Base-by-base conservation (phyloP, 2,113 vertebrate species). In the Procavia capensis region DNA sequence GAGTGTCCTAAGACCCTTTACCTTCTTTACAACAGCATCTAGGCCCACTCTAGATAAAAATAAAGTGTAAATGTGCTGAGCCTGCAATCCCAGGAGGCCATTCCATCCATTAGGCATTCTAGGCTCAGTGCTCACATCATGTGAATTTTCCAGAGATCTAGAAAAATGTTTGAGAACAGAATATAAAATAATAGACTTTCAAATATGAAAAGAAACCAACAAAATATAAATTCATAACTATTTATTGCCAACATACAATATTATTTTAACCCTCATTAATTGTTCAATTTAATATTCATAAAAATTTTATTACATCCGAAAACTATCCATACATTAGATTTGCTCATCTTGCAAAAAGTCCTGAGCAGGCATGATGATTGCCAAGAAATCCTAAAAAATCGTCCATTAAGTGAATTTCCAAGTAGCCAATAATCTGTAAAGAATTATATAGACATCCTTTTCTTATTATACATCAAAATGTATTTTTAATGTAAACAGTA, bases 321-420 rank as follows among this genome's bases (percentile, higher is more conserved):
- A 91, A 76, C 39, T 63, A 74, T 93, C 63, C 91, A 34, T 45
- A 88, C 43, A 19, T 85, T 45, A 64, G 14, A 72, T 74, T 64
- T 90, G 88, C 61, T 93, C 72, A 95, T 78, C 72, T 92, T 92
- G 91, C 66, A 92, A 82, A 93, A 96, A 57, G 61, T 90, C 88
- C 78, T 25, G 14, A 92, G n/a, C 36, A 90, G 85, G 78, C 61
- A 78, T 10, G 0, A 61, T 20, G 61, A 78, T 94, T 85, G 93
- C 90, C 79, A 90, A 94, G 79, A 90, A 90, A 88, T 29, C 74
- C 63, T 16, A 85, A 41, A 43, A 90, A 92, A 88, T 24, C 78
- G 78, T 94, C 88, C 70, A 66, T 47, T 72, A 93, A 91, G 34
- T 85, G 75, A 76, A 64, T 63, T 96, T 88, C 31, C 54, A 90